Percentiles rank a stretch among this genome's conserved stretches.
Conservation (phyloP, 2,888 invertebrate species). For the Ectemnius continuus region DNA sequence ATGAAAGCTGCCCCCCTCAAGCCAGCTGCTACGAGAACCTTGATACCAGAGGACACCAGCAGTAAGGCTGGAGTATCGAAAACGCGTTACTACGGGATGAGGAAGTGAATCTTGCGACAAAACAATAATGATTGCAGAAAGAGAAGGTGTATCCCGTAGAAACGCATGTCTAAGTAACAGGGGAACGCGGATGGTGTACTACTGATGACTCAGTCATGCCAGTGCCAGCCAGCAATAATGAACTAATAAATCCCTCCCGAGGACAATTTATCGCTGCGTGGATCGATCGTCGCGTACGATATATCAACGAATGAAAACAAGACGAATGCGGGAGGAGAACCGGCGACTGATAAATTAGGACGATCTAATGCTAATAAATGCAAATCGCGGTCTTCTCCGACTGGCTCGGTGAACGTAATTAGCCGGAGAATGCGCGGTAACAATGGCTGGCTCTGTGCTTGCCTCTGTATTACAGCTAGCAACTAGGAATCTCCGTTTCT, state of each 20-base stretch:
- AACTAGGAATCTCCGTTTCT: slow-evolving; percentile 35
- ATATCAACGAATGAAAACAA: slow-evolving; percentile 28
- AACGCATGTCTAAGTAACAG: not conserved
- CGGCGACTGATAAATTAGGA: slow-evolving; percentile 36
- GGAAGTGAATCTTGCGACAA: too few relatives aligned
- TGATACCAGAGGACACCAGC: not conserved
- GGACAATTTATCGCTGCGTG: not conserved
- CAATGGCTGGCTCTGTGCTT: slow-evolving; percentile 6
- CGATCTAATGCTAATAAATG: slow-evolving; percentile 52
- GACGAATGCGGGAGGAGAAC: slow-evolving; percentile 24
- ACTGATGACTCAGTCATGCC: not conserved
- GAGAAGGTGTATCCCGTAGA: not conserved
- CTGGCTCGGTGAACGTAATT: slow-evolving; percentile 16
- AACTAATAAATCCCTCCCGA: not conserved
- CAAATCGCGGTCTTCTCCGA: slow-evolving; percentile 30
- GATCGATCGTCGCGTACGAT: slow-evolving; percentile 10
- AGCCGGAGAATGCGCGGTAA: slow-evolving; percentile 28
- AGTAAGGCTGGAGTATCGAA: too few relatives aligned
- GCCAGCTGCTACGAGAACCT: slow-evolving; percentile 24
- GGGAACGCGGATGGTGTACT: not conserved
- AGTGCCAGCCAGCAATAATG: not conserved
- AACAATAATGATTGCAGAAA: not conserved
- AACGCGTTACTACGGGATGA: too few relatives aligned
- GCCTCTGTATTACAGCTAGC: slow-evolving; percentile 3
- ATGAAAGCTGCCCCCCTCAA: slow-evolving; percentile 40